Evolutionary conservation across 2,113 vertebrate genomes (phyloP), one percentile per base, ranked within the genome.

Genomic region (Serilophus lunatus): DNA sequence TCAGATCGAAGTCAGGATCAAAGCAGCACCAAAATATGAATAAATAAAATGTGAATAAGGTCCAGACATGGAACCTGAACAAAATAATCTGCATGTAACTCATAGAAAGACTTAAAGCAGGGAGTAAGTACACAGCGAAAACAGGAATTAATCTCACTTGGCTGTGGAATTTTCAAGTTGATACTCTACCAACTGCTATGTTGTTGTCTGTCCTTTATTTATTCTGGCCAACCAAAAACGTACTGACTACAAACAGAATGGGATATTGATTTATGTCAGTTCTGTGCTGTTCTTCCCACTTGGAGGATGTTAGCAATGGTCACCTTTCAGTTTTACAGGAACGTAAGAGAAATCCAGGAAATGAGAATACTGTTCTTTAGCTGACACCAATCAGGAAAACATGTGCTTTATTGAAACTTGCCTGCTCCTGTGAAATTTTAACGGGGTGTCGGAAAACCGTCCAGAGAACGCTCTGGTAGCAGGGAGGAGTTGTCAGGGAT

Each of bases 401-500:
- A 25, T 2, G 1, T 66, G 54, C 22, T 72, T 33, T 47, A n/a
- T 50, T 92, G 64, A 59, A 45, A 92, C 94, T 97, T 97, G 98
- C 99, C 99, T 99, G 99, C 68, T 98, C 97, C 35, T 86, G 97
- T 81, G 99, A 99, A 90, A 99, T 97, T 38, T 98, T 98, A 23
- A 99, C 97, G 0, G 98, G 97, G 50, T 98, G 98, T 89, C 98
- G 97, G 97, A 99, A 99, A 35, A 99, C 96, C 0, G 99, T 99
- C 99, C 99, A 99, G 87, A 99, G 97, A 72, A 99, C 99, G 0
- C 98, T 99, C 2, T 99, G 99, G 93, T 98, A 98, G 95, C 99
- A 99, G 5, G 99, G 99, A 20, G 99, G 99, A 16, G 99, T 99
- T 7, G 99, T 99, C 95, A 99, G 97, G n/a, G 99, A 99, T 18